A percentile compares a stretch with the other conserved stretches of the same genome.
These are phyloP conservation scores for Neodiprion virginianus DNA, from an alignment of 1,140 invertebrate species.

Conservation along the genomic window DNA sequence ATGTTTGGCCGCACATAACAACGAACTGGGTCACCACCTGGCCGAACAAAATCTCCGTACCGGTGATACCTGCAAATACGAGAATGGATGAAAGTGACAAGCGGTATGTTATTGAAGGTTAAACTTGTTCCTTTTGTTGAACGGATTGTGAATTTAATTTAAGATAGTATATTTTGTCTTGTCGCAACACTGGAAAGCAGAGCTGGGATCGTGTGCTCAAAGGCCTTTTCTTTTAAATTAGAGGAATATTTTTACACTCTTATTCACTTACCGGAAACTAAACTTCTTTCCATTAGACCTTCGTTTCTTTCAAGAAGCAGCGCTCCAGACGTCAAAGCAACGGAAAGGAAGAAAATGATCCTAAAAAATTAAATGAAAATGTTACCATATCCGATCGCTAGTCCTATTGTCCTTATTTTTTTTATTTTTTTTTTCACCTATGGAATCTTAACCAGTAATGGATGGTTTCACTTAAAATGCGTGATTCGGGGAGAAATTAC, in stretches of 20 bases:
- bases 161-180: too few species aligned
- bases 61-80: conserved; percentile 45
- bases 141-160: too few species aligned
- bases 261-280: conserved; percentile 75
- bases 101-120: too few species aligned
- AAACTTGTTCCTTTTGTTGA: too few species aligned
- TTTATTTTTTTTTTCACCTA: conserved; percentile 15
- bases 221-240: conserved; percentile 8
- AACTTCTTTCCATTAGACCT: conserved; percentile 85
- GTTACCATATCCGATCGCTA: conserved; percentile 13
- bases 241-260: conserved; percentile 13
- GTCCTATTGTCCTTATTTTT: conserved; percentile 8
- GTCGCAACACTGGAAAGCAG: too few species aligned
- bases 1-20: conserved; percentile 85
- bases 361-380: conserved; percentile 61
- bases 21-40: conserved; percentile 88
- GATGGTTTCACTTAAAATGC: neutral
- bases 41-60: conserved; percentile 79
- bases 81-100: neutral
- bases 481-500: neutral
- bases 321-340: conserved; percentile 88
- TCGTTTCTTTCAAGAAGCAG: conserved; percentile 91
- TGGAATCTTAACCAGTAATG: neutral
- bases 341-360: conserved; percentile 94
- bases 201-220: too few species aligned